A percentile compares a stretch with the other conserved stretches of the same genome.
Evolutionary conservation across 2,797 vertebrate species (phyloP).

Genomic region (Helarctos malayanus): DNA sequence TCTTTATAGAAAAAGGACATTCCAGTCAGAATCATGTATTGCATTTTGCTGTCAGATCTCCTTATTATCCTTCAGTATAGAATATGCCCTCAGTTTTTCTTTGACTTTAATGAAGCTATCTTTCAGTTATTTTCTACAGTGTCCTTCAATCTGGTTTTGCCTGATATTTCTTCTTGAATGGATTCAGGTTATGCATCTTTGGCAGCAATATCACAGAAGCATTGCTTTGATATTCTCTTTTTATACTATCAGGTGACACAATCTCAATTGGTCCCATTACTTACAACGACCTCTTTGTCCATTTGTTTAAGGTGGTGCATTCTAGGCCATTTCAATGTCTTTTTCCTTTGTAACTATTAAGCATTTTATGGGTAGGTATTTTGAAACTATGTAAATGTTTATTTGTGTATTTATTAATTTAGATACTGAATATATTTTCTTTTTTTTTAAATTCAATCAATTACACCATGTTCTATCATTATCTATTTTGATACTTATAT

Average conservation of each 20-base stretch:
- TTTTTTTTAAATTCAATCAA: background rate
- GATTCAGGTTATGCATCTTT: background rate
- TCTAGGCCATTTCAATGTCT: background rate
- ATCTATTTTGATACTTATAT: background rate
- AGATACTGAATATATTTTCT: background rate
- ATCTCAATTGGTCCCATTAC: background rate
- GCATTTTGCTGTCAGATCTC: background rate
- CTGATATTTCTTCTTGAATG: constrained; percentile 19
- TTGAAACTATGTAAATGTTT: background rate
- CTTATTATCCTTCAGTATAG: background rate
- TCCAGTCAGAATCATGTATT: background rate
- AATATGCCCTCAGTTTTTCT: background rate
- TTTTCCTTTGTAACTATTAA: background rate
- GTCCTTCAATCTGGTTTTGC: background rate
- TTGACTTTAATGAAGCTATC: constrained; percentile 12
- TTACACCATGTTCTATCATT: background rate
- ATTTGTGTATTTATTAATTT: background rate
- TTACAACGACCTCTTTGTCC: background rate
- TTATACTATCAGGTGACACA: background rate
- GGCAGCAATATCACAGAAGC: background rate
- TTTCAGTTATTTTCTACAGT: constrained; percentile 6
- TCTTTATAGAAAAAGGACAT: background rate
- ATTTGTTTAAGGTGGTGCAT: constrained; percentile 2
- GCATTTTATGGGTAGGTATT: background rate
- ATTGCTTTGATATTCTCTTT: background rate